Evolutionary conservation across 2,113 vertebrate genomes (phyloP).

Genomic region (Tretioscincus oriximinensis): DNA sequence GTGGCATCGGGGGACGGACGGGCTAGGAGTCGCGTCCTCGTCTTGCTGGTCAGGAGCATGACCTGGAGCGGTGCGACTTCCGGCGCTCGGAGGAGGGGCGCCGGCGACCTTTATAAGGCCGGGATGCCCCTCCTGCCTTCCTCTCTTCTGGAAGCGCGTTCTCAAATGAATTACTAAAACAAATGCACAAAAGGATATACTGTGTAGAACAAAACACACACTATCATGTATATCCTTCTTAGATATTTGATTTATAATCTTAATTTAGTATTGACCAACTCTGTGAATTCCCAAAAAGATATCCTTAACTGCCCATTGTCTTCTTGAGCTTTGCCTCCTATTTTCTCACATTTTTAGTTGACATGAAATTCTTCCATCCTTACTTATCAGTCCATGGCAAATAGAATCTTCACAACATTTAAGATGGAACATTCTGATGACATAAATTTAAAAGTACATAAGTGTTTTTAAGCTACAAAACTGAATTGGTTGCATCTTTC

Average conservation of each 20-base stretch:
- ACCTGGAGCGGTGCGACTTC: no score
- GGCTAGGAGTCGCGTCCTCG: no score
- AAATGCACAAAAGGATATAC: constrained; percentile 44
- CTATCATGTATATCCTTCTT: constrained; percentile 48
- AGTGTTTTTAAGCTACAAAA: constrained; percentile 48
- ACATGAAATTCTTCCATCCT: constrained; percentile 56
- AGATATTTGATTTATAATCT: constrained; percentile 59
- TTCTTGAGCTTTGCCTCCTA: constrained; percentile 54
- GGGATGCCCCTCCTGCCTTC: no score
- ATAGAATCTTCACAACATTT: constrained; percentile 32
- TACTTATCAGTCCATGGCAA: constrained; percentile 60
- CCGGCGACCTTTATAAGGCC: no score
- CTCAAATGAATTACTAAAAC: constrained; percentile 51
- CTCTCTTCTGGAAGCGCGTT: no score
- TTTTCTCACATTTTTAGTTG: constrained; percentile 56
- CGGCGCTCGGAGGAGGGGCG: no score
- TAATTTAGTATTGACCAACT: constrained; percentile 60
- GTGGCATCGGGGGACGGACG: no score
- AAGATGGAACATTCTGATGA: constrained; percentile 52
- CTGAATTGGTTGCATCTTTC: constrained; percentile 23
- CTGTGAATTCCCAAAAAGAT: constrained; percentile 64
- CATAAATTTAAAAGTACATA: constrained; percentile 45
- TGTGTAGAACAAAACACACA: constrained; percentile 51
- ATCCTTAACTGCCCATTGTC: constrained; percentile 57
- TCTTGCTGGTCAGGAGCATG: no score